Percentiles rank a stretch among this genome's conserved stretches.
phyloP scores from a whole-genome alignment of 2,888 invertebrate species.

The Agrilus cyanescens region DNA sequence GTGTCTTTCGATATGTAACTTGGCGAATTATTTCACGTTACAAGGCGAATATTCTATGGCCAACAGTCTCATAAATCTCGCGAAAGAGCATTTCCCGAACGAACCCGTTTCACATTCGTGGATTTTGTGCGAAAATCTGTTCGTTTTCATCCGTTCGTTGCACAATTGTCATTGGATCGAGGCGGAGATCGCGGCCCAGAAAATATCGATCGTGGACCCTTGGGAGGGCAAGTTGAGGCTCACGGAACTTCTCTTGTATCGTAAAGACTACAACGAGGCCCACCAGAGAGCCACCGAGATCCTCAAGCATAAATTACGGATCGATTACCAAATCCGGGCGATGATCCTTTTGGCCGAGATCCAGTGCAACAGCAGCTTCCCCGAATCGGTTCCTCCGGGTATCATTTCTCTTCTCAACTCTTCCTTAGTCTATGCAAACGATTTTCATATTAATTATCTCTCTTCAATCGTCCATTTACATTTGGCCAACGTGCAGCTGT shows the following conservation, averaged over 20 bases:
- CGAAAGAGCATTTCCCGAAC: conserved; percentile 51
- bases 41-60: conserved; percentile 47
- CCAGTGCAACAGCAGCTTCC: conserved; percentile 41
- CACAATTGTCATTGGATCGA: conserved; percentile 53
- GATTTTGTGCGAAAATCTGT: conserved; percentile 54
- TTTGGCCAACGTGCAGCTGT: conserved; percentile 64
- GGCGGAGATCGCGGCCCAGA: conserved; percentile 56
- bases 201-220: conserved; percentile 53
- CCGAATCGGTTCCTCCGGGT: conserved; percentile 41
- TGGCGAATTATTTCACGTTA: conserved; percentile 45
- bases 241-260: conserved; percentile 45
- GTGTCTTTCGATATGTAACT: conserved; percentile 57
- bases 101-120: conserved; percentile 50
- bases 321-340: conserved; percentile 49
- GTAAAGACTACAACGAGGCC: conserved; percentile 37
- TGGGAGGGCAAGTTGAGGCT: conserved; percentile 51
- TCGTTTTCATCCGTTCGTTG: conserved; percentile 30
- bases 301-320: conserved; percentile 41
- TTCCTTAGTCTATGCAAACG: conserved; percentile 61
- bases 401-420: conserved; percentile 50
- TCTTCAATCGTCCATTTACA: conserved; percentile 65
- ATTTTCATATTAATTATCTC: conserved; percentile 67
- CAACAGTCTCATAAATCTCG: conserved; percentile 46
- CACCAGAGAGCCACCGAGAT: conserved; percentile 38
- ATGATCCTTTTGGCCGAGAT: conserved; percentile 59